These are phyloP conservation scores for Aviceda subcristata DNA, from an alignment of 2,113 vertebrate species.

Conservation along the genomic window DNA sequence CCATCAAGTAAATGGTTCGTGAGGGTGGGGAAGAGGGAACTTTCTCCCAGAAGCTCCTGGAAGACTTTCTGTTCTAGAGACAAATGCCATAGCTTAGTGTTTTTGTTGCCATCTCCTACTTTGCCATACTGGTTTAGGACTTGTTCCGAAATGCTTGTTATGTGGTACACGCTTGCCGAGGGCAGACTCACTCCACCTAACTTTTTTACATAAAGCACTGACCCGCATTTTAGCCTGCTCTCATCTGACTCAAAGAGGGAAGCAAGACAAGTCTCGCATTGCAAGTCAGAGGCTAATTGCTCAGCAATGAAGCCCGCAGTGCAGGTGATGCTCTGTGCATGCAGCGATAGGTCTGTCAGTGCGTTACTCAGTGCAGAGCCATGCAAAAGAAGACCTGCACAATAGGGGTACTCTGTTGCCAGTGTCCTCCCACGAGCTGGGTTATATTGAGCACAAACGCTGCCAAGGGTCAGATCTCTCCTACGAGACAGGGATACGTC, in stretches of 20 bases:
- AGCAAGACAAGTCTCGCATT: conserved; percentile 48
- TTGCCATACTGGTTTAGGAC: neutral
- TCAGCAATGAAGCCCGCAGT: neutral
- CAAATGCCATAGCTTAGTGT: neutral
- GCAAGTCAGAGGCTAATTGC: conserved; percentile 11
- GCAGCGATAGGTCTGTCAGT: conserved; percentile 20
- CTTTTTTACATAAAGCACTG: conserved; percentile 56
- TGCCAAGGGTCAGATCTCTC: conserved; percentile 41
- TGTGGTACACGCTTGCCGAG: neutral
- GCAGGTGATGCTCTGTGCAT: neutral
- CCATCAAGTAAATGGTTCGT: conserved; percentile 48
- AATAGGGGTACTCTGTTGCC: neutral
- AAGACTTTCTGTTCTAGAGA: conserved; percentile 50
- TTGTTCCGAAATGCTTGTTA: conserved; percentile 25
- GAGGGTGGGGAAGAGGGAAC: conserved; percentile 42
- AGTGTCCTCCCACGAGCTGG: neutral
- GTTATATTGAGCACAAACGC: conserved; percentile 12
- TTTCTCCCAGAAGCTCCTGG: conserved; percentile 42
- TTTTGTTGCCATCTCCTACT: neutral
- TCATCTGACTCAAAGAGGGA: conserved; percentile 46
- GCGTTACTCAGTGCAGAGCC: neutral
- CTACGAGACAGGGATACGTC: neutral
- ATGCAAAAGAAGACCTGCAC: neutral
- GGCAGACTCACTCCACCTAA: conserved; percentile 31
- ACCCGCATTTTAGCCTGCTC: neutral